These are phyloP conservation scores for Dryoscopus gambensis DNA, from an alignment of 2,113 vertebrate genomes.

Conservation along the genomic window DNA sequence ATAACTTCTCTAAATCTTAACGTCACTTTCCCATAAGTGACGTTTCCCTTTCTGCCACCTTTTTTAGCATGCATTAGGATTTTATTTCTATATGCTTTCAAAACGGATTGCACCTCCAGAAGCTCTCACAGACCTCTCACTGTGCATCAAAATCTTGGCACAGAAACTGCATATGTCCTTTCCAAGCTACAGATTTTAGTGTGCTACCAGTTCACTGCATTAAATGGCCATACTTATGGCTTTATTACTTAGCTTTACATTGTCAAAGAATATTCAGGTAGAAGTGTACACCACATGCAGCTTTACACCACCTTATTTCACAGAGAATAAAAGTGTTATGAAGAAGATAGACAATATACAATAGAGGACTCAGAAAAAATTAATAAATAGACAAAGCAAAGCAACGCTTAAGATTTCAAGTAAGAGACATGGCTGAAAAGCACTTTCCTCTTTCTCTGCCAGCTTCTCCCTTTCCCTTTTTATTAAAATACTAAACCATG, in stretches of 20 bases:
- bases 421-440: slow-evolving; percentile 7
- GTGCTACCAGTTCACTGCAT: background rate
- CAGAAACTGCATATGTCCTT: background rate
- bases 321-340: background rate
- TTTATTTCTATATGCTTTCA: background rate
- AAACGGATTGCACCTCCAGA: background rate
- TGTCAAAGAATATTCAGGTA: background rate
- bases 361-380: background rate
- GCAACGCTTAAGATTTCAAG: slow-evolving; percentile 11
- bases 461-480: slow-evolving; percentile 30
- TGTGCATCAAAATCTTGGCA: background rate
- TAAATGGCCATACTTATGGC: background rate
- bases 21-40: background rate
- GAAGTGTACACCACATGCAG: background rate
- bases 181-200: background rate
- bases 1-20: background rate
- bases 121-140: background rate
- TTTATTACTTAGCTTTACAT: background rate
- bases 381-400: slow-evolving; percentile 5
- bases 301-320: background rate
- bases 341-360: background rate
- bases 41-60: no score
- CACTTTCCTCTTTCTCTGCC: background rate
- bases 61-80: background rate
- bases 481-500: slow-evolving; percentile 66